phyloP scores from a whole-genome alignment of 1,140 invertebrate species.

The Lepidurus apus region DNA sequence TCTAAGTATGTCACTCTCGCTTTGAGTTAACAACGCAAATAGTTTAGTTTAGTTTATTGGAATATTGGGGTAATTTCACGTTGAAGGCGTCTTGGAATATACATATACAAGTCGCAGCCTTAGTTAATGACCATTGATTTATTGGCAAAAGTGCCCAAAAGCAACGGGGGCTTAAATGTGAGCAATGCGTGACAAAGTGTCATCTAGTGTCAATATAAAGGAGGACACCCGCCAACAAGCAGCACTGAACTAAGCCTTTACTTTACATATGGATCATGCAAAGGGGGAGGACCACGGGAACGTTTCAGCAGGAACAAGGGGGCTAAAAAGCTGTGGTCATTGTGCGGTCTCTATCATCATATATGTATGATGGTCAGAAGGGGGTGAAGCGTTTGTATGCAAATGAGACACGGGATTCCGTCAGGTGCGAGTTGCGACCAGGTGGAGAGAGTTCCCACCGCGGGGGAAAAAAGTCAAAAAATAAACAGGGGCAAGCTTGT shows the following conservation, averaged over 20 bases:
- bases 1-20: background rate
- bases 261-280: background rate
- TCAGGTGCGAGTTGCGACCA: conserved; percentile 8
- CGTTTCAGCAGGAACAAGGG: background rate
- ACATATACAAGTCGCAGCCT: background rate
- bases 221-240: background rate
- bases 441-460: conserved; percentile 7
- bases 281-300: background rate
- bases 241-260: background rate
- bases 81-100: background rate
- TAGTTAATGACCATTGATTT: background rate
- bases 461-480: background rate
- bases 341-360: conserved; percentile 9
- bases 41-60: background rate
- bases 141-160: background rate
- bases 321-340: conserved; percentile 4
- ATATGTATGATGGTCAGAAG: conserved; percentile 18
- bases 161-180: background rate
- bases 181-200: background rate
- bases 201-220: background rate
- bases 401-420: conserved; percentile 18
- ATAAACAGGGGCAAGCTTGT: background rate
- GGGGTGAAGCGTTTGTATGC: conserved; percentile 20
- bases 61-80: background rate
- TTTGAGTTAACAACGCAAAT: background rate